Conservation (phyloP, 2,888 invertebrate species). For the Idaea dimidiata region DNA sequence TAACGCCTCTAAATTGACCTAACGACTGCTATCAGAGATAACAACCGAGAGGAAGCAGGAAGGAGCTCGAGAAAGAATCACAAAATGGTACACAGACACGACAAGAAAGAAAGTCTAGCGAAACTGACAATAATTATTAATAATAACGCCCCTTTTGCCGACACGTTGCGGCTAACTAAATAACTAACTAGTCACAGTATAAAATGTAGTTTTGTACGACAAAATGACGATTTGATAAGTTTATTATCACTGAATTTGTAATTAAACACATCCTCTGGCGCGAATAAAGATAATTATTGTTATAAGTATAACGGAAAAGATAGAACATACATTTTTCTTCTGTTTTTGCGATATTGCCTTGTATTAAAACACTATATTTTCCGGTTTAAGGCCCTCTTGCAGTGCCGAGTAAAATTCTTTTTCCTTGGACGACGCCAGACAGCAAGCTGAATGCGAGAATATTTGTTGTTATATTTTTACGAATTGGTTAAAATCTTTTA, state of each 20-base stretch:
- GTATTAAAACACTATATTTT: too few relatives aligned
- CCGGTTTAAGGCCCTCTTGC: too few relatives aligned
- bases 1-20: too few relatives aligned
- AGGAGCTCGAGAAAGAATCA: too few relatives aligned
- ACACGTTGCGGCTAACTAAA: background rate
- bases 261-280: slow-evolving; percentile 42
- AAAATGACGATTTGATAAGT: slow-evolving; percentile 34
- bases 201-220: background rate
- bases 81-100: background rate
- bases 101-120: background rate
- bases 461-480: too few relatives aligned
- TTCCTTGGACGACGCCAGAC: too few relatives aligned
- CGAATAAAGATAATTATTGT: background rate
- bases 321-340: background rate
- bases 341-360: too few relatives aligned
- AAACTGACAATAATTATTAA: background rate
- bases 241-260: slow-evolving; percentile 38
- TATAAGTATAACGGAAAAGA: background rate
- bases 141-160: background rate
- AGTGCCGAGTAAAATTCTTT: too few relatives aligned
- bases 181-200: background rate
- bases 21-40: too few relatives aligned
- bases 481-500: too few relatives aligned
- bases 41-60: too few relatives aligned
- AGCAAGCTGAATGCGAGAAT: too few relatives aligned